Evolutionary conservation across 2,888 invertebrate species (phyloP), one percentile per base, ranked within the genome.

Genomic region (Thera obeliscata): DNA sequence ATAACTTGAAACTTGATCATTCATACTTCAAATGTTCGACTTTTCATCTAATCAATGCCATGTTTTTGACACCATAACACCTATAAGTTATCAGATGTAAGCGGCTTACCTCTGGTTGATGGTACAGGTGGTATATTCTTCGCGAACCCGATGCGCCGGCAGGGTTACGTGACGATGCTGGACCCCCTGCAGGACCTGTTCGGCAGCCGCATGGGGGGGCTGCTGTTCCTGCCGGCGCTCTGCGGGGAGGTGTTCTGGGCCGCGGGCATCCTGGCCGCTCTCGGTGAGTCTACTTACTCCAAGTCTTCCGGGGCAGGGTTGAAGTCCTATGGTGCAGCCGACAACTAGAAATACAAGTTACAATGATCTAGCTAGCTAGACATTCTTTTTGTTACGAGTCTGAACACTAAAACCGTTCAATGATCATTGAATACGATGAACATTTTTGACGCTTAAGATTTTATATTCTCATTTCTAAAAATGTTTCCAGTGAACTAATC

Each of bases 221-320:
- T 99, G 73, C 95, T 99, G 75, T 99, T 99, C 90, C 94, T 99
- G 78, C 99, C 99, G 2, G 99, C 99, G 0, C 95, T 99, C 2
- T 97, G 98, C 81, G 99, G 99, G 6, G 99, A 99, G 93, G 98
- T 99, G 4, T 99, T 99, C 94, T 99, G 99, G 99, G 99, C 99
- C 0, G 99, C 99, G 0, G 99, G 99, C 63, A 99, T 99, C 78
- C 94, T 99, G 64, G 98, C 99, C 0, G 99, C 99, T 5, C 94
- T 99, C 54, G 98, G 97, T 97, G 79, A 91, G 73, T 65, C 56
- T 43, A 12, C 7, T 41, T 9, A 9, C 43, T 9, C 43, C 7
- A 22, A 50, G 22, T 8, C 4, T 50, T 50, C 2, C 49, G 12
- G 12, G 4, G 12, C 11, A 4, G 9, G 3, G 11, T 38, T 2